Evolutionary conservation across 2,888 invertebrate genomes (phyloP), one percentile per base, ranked within the genome.

Genomic region (Leucophenga montana): DNA sequence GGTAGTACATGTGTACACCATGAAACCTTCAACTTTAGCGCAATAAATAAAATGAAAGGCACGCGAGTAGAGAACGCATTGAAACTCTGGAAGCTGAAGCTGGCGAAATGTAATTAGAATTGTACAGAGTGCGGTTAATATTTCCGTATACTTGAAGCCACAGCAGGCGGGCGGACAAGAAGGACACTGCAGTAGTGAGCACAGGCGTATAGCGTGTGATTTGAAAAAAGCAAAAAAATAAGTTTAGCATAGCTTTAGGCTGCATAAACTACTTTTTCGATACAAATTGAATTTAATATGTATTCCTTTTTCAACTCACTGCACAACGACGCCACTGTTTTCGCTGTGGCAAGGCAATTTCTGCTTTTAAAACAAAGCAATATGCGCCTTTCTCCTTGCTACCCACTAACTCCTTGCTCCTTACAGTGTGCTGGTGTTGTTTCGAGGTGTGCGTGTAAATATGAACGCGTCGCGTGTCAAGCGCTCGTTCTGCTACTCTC

Each of bases 91-190:
- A 56, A 22, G 53, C 46, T 59, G 67, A 67, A 57, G 70, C 77
- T 75, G 77, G 78, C 75, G 72, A 79, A 82, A 84, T 85, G 85
- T 84, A 84, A 84, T 85, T 84, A 84, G 85, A 82, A 85, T 83
- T 85, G 85, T 83, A 79, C 85, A 83, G 61, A 48, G 76, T 81
- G 83, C 78, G 78, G 85, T 84, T 84, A 85, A 85, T 85, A 85
- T 84, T 79, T 85, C 82, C 84, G 82, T 77, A 78, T 81, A 78
- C 82, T 80, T 83, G 78, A 75, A 64, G 68, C 67, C 50, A 50
- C 50, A 50, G 50, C 50, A 50, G 50, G 50, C 50, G 18, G 2
- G 50, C 50, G 3, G 13, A 16, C 16, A 3, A n/a, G 13, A 13
- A 13, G 16, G 3, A 50, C n/a, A 22, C 5, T 54, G 18, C 11